Conservation (phyloP, 2,888 invertebrate species). For the Calameuta idolon region DNA sequence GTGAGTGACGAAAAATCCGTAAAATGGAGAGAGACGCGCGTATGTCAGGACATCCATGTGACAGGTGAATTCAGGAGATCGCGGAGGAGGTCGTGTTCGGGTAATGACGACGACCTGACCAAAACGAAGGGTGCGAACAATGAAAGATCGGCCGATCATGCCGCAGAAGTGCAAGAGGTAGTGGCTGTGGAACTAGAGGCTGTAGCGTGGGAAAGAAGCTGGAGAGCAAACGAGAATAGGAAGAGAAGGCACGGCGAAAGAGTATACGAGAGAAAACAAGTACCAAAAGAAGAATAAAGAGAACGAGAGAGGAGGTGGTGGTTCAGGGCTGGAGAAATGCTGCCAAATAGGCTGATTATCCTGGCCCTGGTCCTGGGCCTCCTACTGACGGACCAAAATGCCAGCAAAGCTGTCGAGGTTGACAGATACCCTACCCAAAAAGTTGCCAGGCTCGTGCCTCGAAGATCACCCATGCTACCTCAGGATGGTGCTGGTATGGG, state of each 20-base stretch:
- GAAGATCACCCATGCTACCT: conserved; percentile 60
- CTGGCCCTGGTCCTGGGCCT: conserved; percentile 58
- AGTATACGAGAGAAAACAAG: neutral
- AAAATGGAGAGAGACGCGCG: neutral
- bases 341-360: conserved; percentile 55
- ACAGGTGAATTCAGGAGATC: conserved; percentile 4
- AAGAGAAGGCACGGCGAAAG: neutral
- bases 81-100: neutral
- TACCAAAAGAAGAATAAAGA: conserved; percentile 6
- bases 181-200: conserved; percentile 31
- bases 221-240: conserved; percentile 4
- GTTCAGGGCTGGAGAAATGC: conserved; percentile 45
- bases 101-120: conserved; percentile 24
- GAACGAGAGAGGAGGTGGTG: conserved; percentile 10
- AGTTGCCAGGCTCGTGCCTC: conserved; percentile 51
- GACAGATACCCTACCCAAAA: conserved; percentile 25
- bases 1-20: neutral
- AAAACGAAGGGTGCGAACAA: conserved; percentile 22
- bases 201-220: conserved; percentile 17
- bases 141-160: conserved; percentile 48
- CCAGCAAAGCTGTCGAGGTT: conserved; percentile 33
- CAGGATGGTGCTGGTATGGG: conserved; percentile 55
- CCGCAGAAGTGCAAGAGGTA: conserved; percentile 61
- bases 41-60: neutral
- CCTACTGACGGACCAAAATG: conserved; percentile 50